phyloP scores from a whole-genome alignment of 2,797 vertebrate species.

The Poecile montanus region DNA sequence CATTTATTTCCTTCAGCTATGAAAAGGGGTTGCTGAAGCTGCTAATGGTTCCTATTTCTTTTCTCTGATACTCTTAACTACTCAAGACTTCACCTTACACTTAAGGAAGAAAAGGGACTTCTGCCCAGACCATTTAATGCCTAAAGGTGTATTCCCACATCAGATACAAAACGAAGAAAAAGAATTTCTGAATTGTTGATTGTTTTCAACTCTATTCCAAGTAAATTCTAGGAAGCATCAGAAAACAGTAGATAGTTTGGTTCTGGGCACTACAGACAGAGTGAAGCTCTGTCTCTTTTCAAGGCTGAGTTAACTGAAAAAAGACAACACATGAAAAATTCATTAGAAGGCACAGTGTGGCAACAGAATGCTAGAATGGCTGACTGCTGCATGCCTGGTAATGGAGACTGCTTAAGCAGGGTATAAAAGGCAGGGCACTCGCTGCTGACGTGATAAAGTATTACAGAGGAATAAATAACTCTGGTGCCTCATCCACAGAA shows the following conservation, averaged over 20 bases:
- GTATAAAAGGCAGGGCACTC: background rate
- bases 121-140: background rate
- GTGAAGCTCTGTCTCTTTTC: background rate
- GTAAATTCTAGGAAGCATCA: background rate
- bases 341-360: background rate
- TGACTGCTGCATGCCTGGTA: background rate
- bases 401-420: background rate
- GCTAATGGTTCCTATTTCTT: background rate
- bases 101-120: background rate
- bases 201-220: background rate
- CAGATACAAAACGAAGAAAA: background rate
- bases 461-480: background rate
- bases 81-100: background rate
- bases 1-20: background rate
- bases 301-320: conserved; percentile 1
- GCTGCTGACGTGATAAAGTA: background rate
- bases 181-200: background rate
- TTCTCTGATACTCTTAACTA: background rate
- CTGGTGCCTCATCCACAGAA: background rate
- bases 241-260: background rate
- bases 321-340: conserved; percentile 31
- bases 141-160: background rate
- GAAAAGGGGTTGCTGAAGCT: background rate
- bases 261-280: background rate
- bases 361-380: background rate